phyloP scores from a whole-genome alignment of 2,113 vertebrate genomes.

The Ranitomeya imitator region DNA sequence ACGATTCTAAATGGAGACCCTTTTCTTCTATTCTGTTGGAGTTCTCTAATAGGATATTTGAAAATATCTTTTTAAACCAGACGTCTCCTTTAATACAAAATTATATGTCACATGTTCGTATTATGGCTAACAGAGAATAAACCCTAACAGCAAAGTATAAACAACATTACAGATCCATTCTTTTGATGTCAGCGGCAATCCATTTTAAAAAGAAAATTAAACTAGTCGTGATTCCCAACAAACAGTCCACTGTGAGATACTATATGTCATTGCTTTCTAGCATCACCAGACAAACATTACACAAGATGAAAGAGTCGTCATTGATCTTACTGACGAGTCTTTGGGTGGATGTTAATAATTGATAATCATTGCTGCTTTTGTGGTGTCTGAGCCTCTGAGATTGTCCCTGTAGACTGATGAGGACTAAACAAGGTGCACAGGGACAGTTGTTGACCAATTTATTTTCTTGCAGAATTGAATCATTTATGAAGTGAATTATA shows the following conservation, averaged over 20 bases:
- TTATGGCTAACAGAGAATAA: neutral
- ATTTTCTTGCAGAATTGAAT: neutral
- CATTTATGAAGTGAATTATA: too few species aligned
- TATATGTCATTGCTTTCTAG: neutral
- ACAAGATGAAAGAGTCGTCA: slow-evolving; percentile 5
- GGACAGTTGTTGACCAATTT: neutral
- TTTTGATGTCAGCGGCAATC: neutral
- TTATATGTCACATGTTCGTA: neutral
- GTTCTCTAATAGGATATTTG: too few species aligned
- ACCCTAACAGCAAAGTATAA: neutral
- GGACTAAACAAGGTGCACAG: neutral
- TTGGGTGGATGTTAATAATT: slow-evolving; percentile 18
- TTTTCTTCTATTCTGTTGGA: too few species aligned
- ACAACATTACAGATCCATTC: neutral
- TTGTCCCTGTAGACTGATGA: neutral
- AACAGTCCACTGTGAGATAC: neutral
- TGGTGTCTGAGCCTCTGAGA: neutral
- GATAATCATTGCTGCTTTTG: neutral
- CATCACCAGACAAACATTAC: neutral
- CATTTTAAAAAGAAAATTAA: neutral
- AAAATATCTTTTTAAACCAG: too few species aligned
- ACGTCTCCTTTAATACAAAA: too few species aligned
- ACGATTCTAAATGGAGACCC: too few species aligned
- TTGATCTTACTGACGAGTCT: slow-evolving; percentile 7
- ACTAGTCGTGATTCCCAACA: neutral